Percentiles rank a stretch among this genome's conserved stretches.
Conservation (phyloP, 2,888 invertebrate species). For the Psococerastis gibbosa region DNA sequence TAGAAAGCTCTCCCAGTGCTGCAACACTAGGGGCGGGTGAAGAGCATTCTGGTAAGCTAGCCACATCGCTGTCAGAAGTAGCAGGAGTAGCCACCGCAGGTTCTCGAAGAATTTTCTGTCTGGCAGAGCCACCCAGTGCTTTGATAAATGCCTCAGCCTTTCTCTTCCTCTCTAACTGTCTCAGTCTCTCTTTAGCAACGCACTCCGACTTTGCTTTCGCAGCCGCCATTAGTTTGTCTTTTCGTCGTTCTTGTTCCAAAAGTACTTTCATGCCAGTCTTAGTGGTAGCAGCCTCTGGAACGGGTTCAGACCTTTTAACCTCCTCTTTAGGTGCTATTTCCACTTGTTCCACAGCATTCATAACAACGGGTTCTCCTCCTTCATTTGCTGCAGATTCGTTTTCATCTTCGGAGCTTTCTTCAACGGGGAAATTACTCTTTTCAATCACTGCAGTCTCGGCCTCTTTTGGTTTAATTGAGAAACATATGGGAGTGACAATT, state of each 20-base stretch:
- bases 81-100: too few relatives aligned
- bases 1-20: too few relatives aligned
- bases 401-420: conserved; percentile 25
- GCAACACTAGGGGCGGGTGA: too few relatives aligned
- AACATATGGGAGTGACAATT: conserved; percentile 49
- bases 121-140: too few relatives aligned
- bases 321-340: conserved; percentile 24
- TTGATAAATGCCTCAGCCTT: conserved; percentile 66
- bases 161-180: conserved; percentile 55
- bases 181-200: conserved; percentile 31
- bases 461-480: conserved; percentile 68
- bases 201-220: conserved; percentile 38
- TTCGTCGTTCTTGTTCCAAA: conserved; percentile 38
- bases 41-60: too few relatives aligned
- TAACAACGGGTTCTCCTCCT: conserved; percentile 11
- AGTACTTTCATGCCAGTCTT: too few relatives aligned
- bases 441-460: conserved; percentile 38
- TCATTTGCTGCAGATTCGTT: conserved; percentile 3
- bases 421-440: conserved; percentile 52
- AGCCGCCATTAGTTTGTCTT: conserved; percentile 34
- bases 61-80: too few relatives aligned
- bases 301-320: conserved; percentile 21
- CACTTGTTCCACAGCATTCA: conserved; percentile 15
- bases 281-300: conserved; percentile 16
- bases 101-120: too few relatives aligned